These are phyloP conservation scores for Oegoconia quadripuncta DNA, from an alignment of 2,888 invertebrate genomes.

Conservation along the genomic window DNA sequence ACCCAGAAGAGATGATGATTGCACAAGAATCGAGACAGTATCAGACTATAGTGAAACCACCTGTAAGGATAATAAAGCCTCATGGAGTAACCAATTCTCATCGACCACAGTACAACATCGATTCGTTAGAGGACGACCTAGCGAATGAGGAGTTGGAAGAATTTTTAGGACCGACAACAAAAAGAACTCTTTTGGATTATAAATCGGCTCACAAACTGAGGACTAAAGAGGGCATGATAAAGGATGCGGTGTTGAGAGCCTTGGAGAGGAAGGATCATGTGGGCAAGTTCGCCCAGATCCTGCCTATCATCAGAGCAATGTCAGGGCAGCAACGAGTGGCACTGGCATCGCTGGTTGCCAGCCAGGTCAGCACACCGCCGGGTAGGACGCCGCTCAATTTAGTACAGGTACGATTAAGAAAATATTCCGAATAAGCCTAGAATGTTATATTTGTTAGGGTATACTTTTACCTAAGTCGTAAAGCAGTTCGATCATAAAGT, in stretches of 20 bases:
- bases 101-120: conserved; percentile 66
- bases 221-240: conserved; percentile 68
- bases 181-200: conserved; percentile 43
- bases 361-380: conserved; percentile 79
- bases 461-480: no score
- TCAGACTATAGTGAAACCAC: conserved; percentile 54
- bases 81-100: conserved; percentile 66
- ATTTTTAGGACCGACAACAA: conserved; percentile 38
- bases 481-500: no score
- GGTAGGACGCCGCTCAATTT: conserved; percentile 72
- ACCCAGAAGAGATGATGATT: conserved; percentile 64
- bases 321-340: conserved; percentile 81
- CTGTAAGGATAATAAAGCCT: conserved; percentile 26
- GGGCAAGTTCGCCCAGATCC: conserved; percentile 80
- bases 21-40: conserved; percentile 67
- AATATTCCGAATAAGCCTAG: no score
- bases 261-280: conserved; percentile 79
- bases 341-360: conserved; percentile 81
- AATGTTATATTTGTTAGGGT: no score
- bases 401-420: conserved; percentile 69
- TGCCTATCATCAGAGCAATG: conserved; percentile 82
- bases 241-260: conserved; percentile 76
- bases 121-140: conserved; percentile 50
- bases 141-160: conserved; percentile 51
- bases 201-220: conserved; percentile 45